Base-by-base conservation (phyloP, 64 coral and sea anemone genomes). In the Dendrophyllia cribrosa region DNA sequence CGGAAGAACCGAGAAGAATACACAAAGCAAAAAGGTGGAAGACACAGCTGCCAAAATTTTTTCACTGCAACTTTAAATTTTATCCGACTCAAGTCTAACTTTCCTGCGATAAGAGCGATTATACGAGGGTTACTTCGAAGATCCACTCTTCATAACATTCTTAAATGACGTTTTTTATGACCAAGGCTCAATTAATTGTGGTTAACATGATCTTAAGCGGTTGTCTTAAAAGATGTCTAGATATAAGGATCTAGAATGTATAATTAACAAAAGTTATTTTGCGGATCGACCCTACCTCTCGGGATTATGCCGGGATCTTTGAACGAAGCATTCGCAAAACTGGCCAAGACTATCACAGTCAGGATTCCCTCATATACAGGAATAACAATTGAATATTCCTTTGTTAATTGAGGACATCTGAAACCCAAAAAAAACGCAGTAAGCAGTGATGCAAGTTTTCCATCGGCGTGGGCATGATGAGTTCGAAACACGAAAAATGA, bases 221-320 rank as follows among this genome's bases (percentile, higher is more conserved):
- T 47, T 46, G 79, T 65, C 26, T 84, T 8, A 0, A 23, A 22
- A 22, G 43, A 45, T 59, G 44, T 71, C 52, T 53, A 15, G 12
- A 0, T 6, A 46, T 8, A 6, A 24, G 76, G 23, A 15, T 20
- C 16, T 8, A 21, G 46, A 20, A 46, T 26, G 47, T 66, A 21
- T 46, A 60, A 14, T 71, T 6, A 20, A 52, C 43, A 67, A 51
- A 65, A 67, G 51, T 44, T 50, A 49, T 13, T 3, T 8, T 2
- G 47, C 15, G 34, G 34, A 34, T 34, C 34, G 17, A 17, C 34
- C 90, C 66, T 94, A 99, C 97, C 97, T 96, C 94, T 78, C 6
- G 97, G 97, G 68, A 99, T 92, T 47, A 93, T 94, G 11, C 97
- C 97, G 9, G 97, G 97, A 62, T 99, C 97, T 94, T 75, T 90